These are phyloP conservation scores for Leucozona laternaria DNA, from an alignment of 2,888 invertebrate genomes.

Conservation along the genomic window DNA sequence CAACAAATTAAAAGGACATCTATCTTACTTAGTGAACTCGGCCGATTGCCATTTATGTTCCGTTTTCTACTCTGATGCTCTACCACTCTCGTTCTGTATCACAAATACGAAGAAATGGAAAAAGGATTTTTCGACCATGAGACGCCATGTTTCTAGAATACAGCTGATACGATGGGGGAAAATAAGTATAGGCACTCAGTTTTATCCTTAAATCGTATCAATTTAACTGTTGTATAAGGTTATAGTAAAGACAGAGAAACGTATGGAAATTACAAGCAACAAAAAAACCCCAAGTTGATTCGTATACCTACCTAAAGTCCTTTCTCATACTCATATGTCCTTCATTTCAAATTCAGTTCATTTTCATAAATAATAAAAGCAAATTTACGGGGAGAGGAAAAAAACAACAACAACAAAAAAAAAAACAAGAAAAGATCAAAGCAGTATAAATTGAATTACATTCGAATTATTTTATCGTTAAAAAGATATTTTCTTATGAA, in stretches of 20 bases:
- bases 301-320: conserved; percentile 35
- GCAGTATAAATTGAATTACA: conserved; percentile 68
- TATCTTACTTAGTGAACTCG: conserved; percentile 73
- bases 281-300: conserved; percentile 13
- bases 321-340: conserved; percentile 70
- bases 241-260: conserved; percentile 15
- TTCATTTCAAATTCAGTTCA: conserved; percentile 71
- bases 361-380: conserved; percentile 75
- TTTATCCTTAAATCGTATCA: conserved; percentile 58
- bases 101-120: not conserved
- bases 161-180: conserved; percentile 35
- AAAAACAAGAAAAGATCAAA: conserved; percentile 15
- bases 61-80: not conserved
- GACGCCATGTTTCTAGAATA: conserved; percentile 50
- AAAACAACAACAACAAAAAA: too few relatives aligned
- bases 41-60: conserved; percentile 66
- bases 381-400: conserved; percentile 45
- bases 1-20: conserved; percentile 75
- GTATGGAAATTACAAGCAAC: not conserved
- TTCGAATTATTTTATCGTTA: conserved; percentile 55
- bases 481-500: conserved; percentile 22
- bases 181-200: conserved; percentile 61
- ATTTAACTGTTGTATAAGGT: conserved; percentile 23
- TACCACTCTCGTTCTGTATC: not conserved
- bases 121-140: conserved; percentile 58